Base-by-base conservation (phyloP, 2,113 vertebrate genomes). In the Anhinga rufa region DNA sequence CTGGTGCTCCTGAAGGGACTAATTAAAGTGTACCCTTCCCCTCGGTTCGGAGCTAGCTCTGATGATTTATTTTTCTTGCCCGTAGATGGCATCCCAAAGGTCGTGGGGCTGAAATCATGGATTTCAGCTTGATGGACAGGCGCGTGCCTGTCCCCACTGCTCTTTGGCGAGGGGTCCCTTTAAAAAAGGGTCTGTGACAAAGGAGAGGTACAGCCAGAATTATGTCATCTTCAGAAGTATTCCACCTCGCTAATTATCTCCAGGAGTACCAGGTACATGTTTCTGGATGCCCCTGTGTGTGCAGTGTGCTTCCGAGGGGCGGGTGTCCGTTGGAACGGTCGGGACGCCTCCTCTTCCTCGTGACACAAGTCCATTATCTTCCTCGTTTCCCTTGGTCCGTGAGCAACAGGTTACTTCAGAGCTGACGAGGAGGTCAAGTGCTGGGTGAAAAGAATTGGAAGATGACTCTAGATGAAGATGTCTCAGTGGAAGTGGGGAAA, bases 81-180 rank as follows among this genome's bases (percentile, higher is more conserved):
- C 54, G 74, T 6, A 2, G 75, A 6, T 1, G 1, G 61, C 62
- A 52, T 61, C 46, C 44, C 0, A 0, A 55, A 70, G 44, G 26
- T 44, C 5, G 1, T 0, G 0, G 49, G n/a, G 40, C 64, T 49
- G 65, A 17, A 49, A 12, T 5, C 24, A 51, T 25, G 48, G 44
- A 17, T 44, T 44, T 44, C 44, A 80, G 32, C 36, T 82, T 82
- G 61, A 36, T 14, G 46, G 75, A 13, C 0, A 4, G 44, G 26
- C 12, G 0, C 7, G 1, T 69, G 16, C 18, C 49, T 24, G 71
- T 85, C 42, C 61, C 66, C 36, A 8, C 0, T 4, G 48, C 90
- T 86, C 16, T 80, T 65, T 54, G 79, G 29, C 2, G 3, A 55
- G 51, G 29, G 16, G 5, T 10, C 66, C 48, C 19, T 55, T 58